Evolutionary conservation across 2,797 vertebrate genomes (phyloP).

Genomic region (Lateolabrax maculatus): DNA sequence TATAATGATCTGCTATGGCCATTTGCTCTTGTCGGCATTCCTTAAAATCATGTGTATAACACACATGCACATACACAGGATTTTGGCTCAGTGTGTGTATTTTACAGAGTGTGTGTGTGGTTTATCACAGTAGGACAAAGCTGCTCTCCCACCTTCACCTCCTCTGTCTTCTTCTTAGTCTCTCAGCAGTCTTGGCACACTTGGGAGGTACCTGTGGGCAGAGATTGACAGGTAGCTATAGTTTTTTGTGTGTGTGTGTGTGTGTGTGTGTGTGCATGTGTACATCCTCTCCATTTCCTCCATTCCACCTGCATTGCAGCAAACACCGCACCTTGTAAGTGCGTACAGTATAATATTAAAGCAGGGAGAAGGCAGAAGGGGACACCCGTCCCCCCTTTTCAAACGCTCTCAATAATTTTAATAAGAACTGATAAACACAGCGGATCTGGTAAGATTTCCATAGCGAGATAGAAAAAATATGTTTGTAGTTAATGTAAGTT

Average conservation of each 20-base stretch:
- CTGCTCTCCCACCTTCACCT: conserved; percentile 40
- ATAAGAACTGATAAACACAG: conserved; percentile 12
- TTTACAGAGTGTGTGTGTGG: conserved; percentile 31
- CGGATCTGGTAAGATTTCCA: neutral
- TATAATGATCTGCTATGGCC: too few species aligned
- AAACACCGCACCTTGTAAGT: conserved; percentile 29
- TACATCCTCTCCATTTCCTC: conserved; percentile 45
- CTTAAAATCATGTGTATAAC: neutral
- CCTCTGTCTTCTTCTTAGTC: conserved; percentile 32
- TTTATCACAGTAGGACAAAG: conserved; percentile 47
- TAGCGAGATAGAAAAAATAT: neutral
- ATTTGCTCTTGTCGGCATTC: too few species aligned
- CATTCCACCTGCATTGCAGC: conserved; percentile 60
- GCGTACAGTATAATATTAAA: conserved; percentile 26
- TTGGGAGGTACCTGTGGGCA: conserved; percentile 59
- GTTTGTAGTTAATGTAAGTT: neutral
- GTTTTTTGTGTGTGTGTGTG: conserved; percentile 38
- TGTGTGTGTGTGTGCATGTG: conserved; percentile 45
- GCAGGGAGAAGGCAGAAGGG: conserved; percentile 15
- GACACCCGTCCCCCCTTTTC: neutral
- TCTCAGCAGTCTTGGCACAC: conserved; percentile 46
- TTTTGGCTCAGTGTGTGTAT: neutral
- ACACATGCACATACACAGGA: neutral
- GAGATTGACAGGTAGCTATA: conserved; percentile 52
- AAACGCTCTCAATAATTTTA: neutral